Base-by-base conservation (phyloP, 1,140 invertebrate species). In the Drosophila miranda region DNA sequence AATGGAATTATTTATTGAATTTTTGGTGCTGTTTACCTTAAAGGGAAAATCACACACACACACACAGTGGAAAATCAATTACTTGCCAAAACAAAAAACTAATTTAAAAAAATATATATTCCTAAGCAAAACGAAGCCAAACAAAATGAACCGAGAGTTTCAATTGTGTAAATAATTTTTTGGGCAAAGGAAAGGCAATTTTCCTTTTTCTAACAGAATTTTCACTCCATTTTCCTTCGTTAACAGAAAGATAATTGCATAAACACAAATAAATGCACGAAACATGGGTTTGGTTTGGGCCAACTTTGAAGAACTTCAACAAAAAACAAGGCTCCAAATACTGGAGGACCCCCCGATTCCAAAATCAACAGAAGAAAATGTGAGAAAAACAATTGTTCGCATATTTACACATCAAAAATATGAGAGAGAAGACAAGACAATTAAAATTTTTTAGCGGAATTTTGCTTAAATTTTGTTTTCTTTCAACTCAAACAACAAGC, bases 381-480 rank as follows among this genome's bases (percentile, higher is more conserved):
- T 48, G 28, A 38, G 14, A 49, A 54, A 62, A 30, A 59, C 48
- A 61, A 61, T 53, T 34, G 26, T 74, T 57, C 70, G 54, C 69
- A 71, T 84, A 75, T 84, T 84, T 84, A 68, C 63, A 61, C 73
- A 80, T 81, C 53, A 49, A 67, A 84, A 84, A 81, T 74, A 81
- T 74, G 53, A 44, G 42, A 44, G 42, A 26, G 8, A 14, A 43
- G 28, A 14, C 41, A 38, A 61, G 48, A 61, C 80, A 83, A 84
- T 84, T 84, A 84, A 58, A 53, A 51, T 38, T 13, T 38, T 38
- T 13, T 49, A 23, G 23, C 51, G 34, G 23, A 28, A 71, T 68
- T 49, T 55, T 26, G 14, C 34, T n/a, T 11, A 53, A 21, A 30
- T 61, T 46, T 42, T 21, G 16, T 4, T 46, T 16, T 34, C 50